Percentiles rank a stretch among this genome's conserved stretches.
phyloP scores from a whole-genome alignment of 2,797 vertebrate genomes.

The Hozukius guyotensis region DNA sequence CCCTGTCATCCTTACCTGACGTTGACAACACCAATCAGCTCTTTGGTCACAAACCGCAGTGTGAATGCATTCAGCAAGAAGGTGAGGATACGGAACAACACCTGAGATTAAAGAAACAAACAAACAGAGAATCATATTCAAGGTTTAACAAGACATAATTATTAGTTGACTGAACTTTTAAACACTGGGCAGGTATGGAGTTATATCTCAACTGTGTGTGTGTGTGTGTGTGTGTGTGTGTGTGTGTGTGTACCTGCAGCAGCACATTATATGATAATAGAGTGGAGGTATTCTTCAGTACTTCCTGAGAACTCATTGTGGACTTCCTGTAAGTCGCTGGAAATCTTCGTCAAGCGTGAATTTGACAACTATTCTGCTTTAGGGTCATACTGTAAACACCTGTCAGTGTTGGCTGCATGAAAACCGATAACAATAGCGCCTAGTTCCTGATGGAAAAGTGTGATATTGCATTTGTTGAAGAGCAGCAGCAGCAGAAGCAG shows the following conservation, averaged over 20 bases:
- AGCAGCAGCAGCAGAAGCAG: neutral
- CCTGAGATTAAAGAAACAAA: constrained; percentile 71
- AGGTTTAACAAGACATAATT: accelerated
- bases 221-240: no score
- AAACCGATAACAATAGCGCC: accelerated
- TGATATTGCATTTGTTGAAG: neutral
- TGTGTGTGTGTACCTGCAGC: constrained; percentile 70
- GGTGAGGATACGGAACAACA: constrained; percentile 91
- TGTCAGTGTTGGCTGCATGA: no score
- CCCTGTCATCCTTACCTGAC: constrained; percentile 86
- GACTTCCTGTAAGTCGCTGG: neutral
- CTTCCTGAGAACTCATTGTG: constrained; percentile 77
- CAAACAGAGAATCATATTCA: neutral
- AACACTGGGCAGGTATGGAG: neutral
- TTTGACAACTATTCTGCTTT: neutral
- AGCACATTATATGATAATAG: constrained; percentile 80
- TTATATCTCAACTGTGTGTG: neutral
- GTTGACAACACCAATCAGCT: constrained; percentile 93
- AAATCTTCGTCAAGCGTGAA: neutral
- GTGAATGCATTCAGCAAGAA: constrained; percentile 95
- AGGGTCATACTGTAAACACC: neutral
- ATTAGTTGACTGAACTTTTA: neutral
- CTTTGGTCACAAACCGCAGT: constrained; percentile 93
- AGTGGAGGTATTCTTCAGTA: constrained; percentile 71
- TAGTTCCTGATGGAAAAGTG: neutral